Conservation (phyloP, 2,888 invertebrate species). For the Drosophila macrospina region DNA sequence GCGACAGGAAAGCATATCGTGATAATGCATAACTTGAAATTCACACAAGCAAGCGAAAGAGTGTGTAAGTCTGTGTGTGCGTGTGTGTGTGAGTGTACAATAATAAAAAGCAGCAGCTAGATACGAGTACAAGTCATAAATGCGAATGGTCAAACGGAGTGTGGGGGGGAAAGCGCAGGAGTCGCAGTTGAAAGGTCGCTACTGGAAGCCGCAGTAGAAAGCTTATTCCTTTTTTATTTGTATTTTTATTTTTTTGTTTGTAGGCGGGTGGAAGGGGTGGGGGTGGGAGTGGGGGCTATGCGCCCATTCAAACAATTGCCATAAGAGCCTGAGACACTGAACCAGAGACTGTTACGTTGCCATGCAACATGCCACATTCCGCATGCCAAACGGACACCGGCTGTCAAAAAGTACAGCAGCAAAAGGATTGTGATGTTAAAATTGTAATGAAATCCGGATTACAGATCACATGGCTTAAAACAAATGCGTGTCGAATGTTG, state of each 20-base stretch:
- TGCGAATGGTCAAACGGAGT: conserved; percentile 17
- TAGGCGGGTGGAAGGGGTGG: background rate
- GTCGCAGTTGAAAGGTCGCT: conserved; percentile 2
- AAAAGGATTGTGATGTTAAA: conserved; percentile 44
- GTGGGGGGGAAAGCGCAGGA: background rate
- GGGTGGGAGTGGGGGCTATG: background rate
- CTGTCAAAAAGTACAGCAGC: conserved; percentile 49
- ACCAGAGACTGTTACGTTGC: conserved; percentile 3
- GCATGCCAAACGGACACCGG: conserved; percentile 31
- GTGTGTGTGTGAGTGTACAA: background rate
- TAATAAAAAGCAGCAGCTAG: background rate
- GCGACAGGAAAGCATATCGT: background rate
- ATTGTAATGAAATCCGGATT: conserved; percentile 69
- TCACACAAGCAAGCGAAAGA: background rate
- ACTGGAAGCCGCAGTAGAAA: conserved; percentile 11
- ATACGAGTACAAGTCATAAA: conserved; percentile 21
- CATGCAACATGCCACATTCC: conserved; percentile 10
- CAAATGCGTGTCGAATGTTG: conserved; percentile 44
- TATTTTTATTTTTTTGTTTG: background rate
- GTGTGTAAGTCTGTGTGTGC: background rate
- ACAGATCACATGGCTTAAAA: conserved; percentile 52
- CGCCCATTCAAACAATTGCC: conserved; percentile 12
- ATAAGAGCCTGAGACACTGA: conserved; percentile 6
- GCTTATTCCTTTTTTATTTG: conserved; percentile 14
- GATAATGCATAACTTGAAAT: background rate